phyloP scores from a whole-genome alignment of 2,797 vertebrate species.

The Erethizon dorsatum region DNA sequence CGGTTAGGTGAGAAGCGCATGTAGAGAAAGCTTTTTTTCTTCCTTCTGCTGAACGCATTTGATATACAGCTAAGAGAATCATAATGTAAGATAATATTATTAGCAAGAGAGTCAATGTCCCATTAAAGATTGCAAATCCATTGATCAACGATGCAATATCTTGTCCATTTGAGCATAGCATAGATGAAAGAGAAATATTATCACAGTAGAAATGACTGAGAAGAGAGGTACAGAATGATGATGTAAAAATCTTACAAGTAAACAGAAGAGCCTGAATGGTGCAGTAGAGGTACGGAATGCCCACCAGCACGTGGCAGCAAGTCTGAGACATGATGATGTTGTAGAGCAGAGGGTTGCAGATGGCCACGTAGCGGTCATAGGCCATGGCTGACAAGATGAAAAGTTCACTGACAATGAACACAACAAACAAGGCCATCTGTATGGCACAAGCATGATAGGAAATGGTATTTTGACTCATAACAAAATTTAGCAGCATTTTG shows the following conservation, averaged over 20 bases:
- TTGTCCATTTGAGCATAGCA: slow-evolving; percentile 70
- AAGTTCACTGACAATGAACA: slow-evolving; percentile 76
- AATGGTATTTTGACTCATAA: slow-evolving; percentile 66
- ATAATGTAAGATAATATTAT: slow-evolving; percentile 62
- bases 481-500: slow-evolving; percentile 80
- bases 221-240: slow-evolving; percentile 75
- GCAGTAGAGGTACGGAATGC: slow-evolving; percentile 68
- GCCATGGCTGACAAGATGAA: slow-evolving; percentile 82
- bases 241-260: slow-evolving; percentile 73
- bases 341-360: slow-evolving; percentile 71
- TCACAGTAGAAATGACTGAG: slow-evolving; percentile 82
- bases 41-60: slow-evolving; percentile 62
- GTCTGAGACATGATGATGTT: slow-evolving; percentile 40
- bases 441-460: slow-evolving; percentile 74
- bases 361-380: slow-evolving; percentile 73
- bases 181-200: slow-evolving; percentile 62
- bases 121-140: slow-evolving; percentile 72
- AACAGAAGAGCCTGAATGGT: slow-evolving; percentile 33
- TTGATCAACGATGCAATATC: slow-evolving; percentile 71
- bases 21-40: slow-evolving; percentile 75
- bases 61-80: slow-evolving; percentile 42
- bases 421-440: slow-evolving; percentile 76
- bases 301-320: slow-evolving; percentile 61
- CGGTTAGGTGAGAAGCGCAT: slow-evolving; percentile 65
- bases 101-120: slow-evolving; percentile 56